phyloP scores from a whole-genome alignment of 2,888 invertebrate genomes.

The Dryocosmus kuriphilus region DNA sequence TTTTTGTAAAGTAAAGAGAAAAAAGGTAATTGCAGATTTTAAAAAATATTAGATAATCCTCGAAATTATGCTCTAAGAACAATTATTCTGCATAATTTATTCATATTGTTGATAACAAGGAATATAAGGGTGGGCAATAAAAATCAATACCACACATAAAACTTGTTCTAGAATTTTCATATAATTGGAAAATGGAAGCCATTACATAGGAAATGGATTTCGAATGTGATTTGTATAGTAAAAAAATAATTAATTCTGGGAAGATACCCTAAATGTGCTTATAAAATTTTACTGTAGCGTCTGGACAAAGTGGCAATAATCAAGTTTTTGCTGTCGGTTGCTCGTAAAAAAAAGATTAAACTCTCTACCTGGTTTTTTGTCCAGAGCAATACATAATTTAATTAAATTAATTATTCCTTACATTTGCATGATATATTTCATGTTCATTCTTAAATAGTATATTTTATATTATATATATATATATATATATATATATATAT shows the following conservation, averaged over 20 bases:
- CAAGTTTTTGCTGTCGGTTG: too few species aligned
- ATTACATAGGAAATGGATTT: not conserved
- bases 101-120: not conserved
- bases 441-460: too few species aligned
- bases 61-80: not conserved
- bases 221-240: not conserved
- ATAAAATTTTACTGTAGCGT: too few species aligned
- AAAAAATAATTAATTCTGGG: constrained; percentile 16
- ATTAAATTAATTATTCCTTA: too few species aligned
- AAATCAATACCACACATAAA: constrained; percentile 12
- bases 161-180: constrained; percentile 4
- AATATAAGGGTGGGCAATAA: constrained; percentile 4
- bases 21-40: not conserved
- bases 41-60: not conserved
- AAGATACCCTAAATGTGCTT: not conserved
- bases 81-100: constrained; percentile 6
- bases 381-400: not conserved
- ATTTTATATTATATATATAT: too few species aligned
- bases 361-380: not conserved
- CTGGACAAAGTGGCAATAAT: not conserved
- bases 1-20: too few species aligned
- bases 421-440: not conserved
- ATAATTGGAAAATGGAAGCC: not conserved
- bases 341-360: too few species aligned
- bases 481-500: too few species aligned